These are phyloP conservation scores for Lasius platythorax DNA, from an alignment of 2,888 invertebrate species.

Conservation along the genomic window DNA sequence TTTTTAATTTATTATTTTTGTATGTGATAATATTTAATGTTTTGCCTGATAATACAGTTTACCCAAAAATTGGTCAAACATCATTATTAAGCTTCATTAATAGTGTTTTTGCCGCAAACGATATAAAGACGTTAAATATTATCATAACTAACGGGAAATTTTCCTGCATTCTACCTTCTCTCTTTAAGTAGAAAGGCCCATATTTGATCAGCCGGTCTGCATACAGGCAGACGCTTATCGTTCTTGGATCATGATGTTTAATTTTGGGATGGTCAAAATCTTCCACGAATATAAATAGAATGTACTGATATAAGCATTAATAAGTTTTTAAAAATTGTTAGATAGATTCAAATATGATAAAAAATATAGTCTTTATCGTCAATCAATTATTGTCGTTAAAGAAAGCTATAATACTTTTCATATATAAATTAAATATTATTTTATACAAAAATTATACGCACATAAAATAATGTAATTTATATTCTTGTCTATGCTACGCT, in stretches of 20 bases:
- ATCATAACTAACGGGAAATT: slow-evolving; percentile 26
- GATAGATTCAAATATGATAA: background rate
- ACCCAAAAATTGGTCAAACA: background rate
- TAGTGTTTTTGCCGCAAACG: background rate
- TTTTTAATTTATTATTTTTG: background rate
- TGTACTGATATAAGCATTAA: background rate
- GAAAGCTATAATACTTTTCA: background rate
- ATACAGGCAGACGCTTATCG: slow-evolving; percentile 13
- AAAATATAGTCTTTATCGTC: background rate
- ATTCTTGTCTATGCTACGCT: background rate
- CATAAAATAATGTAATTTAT: background rate
- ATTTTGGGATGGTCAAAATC: slow-evolving; percentile 1
- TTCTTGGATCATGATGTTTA: slow-evolving; percentile 33
- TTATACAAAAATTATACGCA: background rate
- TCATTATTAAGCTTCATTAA: slow-evolving; percentile 15
- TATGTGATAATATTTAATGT: background rate
- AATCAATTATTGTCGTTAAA: background rate
- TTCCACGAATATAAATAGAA: background rate
- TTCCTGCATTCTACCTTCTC: background rate
- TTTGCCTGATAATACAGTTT: background rate
- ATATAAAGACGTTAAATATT: slow-evolving; percentile 31
- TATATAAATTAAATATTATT: background rate
- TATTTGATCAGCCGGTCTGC: slow-evolving; percentile 43
- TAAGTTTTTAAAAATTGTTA: background rate
- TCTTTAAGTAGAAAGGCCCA: slow-evolving; percentile 20